Evolutionary conservation across 2,113 vertebrate species (phyloP).

Genomic region (Aix galericulata): DNA sequence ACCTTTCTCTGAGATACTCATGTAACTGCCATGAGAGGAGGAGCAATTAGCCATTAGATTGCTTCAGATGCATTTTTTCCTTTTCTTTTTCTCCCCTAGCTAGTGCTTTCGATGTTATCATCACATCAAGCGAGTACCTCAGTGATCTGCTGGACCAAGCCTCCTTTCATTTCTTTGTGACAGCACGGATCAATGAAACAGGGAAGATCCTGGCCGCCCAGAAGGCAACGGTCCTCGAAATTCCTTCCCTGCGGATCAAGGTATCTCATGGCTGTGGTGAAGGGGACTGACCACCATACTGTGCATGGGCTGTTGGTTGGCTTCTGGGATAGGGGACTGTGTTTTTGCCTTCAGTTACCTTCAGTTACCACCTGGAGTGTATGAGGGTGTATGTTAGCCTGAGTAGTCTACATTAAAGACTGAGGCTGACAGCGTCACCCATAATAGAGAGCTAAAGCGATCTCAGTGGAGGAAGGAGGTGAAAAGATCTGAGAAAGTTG

Average conservation of each 20-base stretch:
- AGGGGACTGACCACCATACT: background rate
- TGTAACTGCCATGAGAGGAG: background rate
- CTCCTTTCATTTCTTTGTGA: slow-evolving; percentile 90
- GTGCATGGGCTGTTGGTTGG: fast-evolving
- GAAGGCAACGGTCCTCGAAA: slow-evolving; percentile 79
- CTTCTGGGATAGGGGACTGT: background rate
- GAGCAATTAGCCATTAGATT: background rate
- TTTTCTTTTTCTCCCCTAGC: slow-evolving; percentile 70
- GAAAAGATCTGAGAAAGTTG: background rate
- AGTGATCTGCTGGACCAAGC: slow-evolving; percentile 89
- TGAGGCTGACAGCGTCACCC: background rate
- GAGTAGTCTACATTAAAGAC: background rate
- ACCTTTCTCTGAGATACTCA: background rate
- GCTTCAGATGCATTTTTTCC: background rate
- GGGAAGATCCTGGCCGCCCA: slow-evolving; percentile 84
- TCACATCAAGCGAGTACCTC: slow-evolving; percentile 83
- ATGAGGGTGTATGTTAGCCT: background rate
- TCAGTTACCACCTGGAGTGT: background rate
- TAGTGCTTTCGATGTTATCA: slow-evolving; percentile 71
- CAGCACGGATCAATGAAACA: slow-evolving; percentile 85
- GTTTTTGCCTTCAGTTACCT: no score
- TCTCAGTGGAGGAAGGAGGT: background rate
- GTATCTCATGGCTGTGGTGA: slow-evolving; percentile 67
- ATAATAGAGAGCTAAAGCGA: background rate
- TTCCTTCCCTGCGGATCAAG: slow-evolving; percentile 84